phyloP scores from a whole-genome alignment of 2,797 vertebrate genomes.

The Megalops cyprinoides region DNA sequence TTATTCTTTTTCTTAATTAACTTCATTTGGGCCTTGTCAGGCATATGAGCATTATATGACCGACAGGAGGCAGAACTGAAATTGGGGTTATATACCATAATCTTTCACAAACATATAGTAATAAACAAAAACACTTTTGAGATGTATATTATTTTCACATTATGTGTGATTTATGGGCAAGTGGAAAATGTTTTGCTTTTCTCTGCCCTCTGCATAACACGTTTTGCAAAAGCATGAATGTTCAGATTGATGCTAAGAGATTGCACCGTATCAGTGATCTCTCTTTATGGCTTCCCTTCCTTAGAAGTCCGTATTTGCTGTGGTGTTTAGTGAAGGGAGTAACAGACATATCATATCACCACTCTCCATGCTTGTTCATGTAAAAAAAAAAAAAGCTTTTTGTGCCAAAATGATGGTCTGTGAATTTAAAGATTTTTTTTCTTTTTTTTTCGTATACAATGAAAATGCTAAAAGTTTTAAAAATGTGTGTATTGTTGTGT shows the following conservation, averaged over 20 bases:
- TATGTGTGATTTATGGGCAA: not conserved
- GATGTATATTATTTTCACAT: constrained; percentile 8
- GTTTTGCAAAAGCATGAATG: constrained; percentile 45
- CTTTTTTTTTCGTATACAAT: no score
- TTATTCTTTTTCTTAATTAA: not conserved
- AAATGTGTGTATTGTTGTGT: not conserved
- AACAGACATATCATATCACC: not conserved
- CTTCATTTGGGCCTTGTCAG: not conserved
- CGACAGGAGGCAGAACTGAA: not conserved
- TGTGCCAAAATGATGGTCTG: constrained; percentile 1
- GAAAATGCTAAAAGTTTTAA: not conserved
- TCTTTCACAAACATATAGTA: not conserved
- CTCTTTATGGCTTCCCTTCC: constrained; percentile 26
- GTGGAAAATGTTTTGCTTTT: constrained; percentile 35
- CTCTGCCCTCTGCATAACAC: constrained; percentile 17
- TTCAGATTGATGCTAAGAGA: constrained; percentile 34
- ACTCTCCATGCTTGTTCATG: not conserved
- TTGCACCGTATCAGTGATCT: constrained; percentile 30
- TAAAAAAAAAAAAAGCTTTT: constrained; percentile 11
- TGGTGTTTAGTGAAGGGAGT: not conserved
- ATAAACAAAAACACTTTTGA: not conserved
- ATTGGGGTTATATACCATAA: constrained; percentile 22
- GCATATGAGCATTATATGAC: not conserved
- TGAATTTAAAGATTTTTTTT: constrained; percentile 12
- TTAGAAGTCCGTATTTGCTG: not conserved